Conservation (phyloP, 2,888 invertebrate genomes). For the Ceramica pisi region DNA sequence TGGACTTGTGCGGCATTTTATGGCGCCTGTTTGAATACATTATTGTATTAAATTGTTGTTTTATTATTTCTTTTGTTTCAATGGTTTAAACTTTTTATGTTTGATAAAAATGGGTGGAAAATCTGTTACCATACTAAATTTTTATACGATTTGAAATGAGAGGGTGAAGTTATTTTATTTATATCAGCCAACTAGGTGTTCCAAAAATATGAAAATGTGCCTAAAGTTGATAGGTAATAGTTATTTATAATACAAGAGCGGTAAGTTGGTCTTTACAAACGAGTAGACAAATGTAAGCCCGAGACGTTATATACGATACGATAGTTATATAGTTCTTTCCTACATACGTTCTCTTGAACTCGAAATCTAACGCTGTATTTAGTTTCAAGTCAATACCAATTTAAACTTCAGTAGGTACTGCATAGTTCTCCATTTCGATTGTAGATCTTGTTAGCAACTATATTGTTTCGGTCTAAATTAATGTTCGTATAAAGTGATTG, state of each 20-base stretch:
- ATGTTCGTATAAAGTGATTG: slow-evolving; percentile 8
- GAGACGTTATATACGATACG: too few species aligned
- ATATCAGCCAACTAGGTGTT: too few species aligned
- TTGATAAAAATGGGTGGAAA: neutral
- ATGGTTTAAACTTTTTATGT: neutral
- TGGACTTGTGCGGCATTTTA: slow-evolving; percentile 29
- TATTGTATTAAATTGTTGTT: slow-evolving; percentile 3
- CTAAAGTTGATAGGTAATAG: too few species aligned
- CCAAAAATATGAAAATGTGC: too few species aligned
- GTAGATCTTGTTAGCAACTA: slow-evolving; percentile 40
- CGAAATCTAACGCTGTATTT: slow-evolving; percentile 2
- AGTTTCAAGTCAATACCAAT: slow-evolving; percentile 43
- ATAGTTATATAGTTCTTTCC: neutral
- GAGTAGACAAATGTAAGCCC: too few species aligned
- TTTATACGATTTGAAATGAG: neutral
- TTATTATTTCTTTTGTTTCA: neutral
- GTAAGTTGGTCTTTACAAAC: too few species aligned
- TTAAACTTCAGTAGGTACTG: slow-evolving; percentile 39
- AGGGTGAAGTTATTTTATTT: too few species aligned
- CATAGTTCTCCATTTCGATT: slow-evolving; percentile 33
- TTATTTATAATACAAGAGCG: too few species aligned
- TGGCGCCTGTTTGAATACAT: slow-evolving; percentile 1
- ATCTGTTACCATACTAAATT: neutral
- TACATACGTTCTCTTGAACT: neutral
- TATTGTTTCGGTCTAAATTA: slow-evolving; percentile 32